Evolutionary conservation across 2,888 invertebrate genomes (phyloP), one percentile per base, ranked within the genome.

Genomic region (Brenthis hecate): DNA sequence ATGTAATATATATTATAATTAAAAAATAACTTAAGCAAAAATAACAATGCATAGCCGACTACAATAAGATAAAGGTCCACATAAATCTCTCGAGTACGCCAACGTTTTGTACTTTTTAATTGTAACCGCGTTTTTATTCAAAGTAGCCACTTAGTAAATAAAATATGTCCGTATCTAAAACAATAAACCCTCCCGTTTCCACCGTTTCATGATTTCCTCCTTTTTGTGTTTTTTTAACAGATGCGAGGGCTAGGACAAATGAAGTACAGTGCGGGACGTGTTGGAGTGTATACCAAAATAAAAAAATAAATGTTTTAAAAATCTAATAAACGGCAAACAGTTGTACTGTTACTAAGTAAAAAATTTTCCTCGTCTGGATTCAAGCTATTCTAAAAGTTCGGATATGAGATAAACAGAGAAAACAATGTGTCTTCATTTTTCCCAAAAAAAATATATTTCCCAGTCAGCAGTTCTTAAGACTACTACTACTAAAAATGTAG

Each of bases 81-180:
- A 88, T 89, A 89, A 89, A 89, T 89, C 86, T 83, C 70, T 16
- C 66, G 75, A 76, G 76, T 72, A 71, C 76, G 77, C 74, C 73
- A 74, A 75, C 82, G 76, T 85, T 88, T 84, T 85, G 83, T 89
- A 87, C 87, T 87, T 90, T 90, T 89, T 89, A 91, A 89, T 88
- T 85, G 80, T 74, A 89, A 88, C 87, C 86, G 88, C 88, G 84
- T 91, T 92, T 92, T 92, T 92, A 92, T 92, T 92, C 85, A 92
- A 92, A 91, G 83, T 83, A 91, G 86, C 88, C 91, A 91, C 91
- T 92, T 92, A 91, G 87, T 86, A 87, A 87, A 89, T 89, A 91
- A 92, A 92, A 92, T 92, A 91, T 92, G 90, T 91, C 84, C 85
- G 83, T 83, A 82, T 81, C 82, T 82, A 80, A 84, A 87, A 91